Base-by-base conservation (phyloP, 1,140 invertebrate species). In the Scaptomyza montana region DNA sequence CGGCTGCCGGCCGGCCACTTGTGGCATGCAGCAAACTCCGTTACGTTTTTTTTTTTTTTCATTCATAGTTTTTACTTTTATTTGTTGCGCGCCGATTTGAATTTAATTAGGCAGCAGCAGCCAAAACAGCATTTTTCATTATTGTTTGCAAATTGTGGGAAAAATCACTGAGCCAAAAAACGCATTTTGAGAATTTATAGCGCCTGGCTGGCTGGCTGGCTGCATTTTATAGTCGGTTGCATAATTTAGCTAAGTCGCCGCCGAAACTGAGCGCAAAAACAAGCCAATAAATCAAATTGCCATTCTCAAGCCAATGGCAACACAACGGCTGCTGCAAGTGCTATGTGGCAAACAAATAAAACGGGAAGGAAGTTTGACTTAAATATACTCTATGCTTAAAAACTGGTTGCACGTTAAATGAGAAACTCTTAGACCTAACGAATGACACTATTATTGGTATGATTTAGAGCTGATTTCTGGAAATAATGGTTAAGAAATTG, bases 61-160 rank as follows among this genome's bases (percentile, higher is more conserved):
- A 30, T 30, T 9, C 33, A 43, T 51, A 45, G 56, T 81, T 78
- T 70, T 76, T 81, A 57, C 64, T 78, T 77, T 77, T 73, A 65
- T 87, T 74, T 68, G 74, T 54, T 66, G 70, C 59, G 67, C 59
- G 70, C 60, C 73, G 73, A 78, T 82, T 86, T 74, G 73, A 86
- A 86, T 85, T 85, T 89, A 87, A 87, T 87, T 87, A 87, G 78
- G 36, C 74, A 63, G 62, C 45, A 54, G 47, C 54, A 59, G 78
- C 39, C 39, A 43, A 43, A 43, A n/a, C 39, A 12, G 12, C 39
- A 12, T 43, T 74, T 86, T 86, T 82, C 68, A 86, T 86, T 86
- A 86, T 86, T 86, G 82, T 86, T 86, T 87, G 82, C 82, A 86
- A 87, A 86, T 86, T 86, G 82, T 86, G 82, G 82, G 82, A 87